These are phyloP conservation scores for Ivindomyrus marchei DNA, from an alignment of 2,113 vertebrate species.

Conservation along the genomic window DNA sequence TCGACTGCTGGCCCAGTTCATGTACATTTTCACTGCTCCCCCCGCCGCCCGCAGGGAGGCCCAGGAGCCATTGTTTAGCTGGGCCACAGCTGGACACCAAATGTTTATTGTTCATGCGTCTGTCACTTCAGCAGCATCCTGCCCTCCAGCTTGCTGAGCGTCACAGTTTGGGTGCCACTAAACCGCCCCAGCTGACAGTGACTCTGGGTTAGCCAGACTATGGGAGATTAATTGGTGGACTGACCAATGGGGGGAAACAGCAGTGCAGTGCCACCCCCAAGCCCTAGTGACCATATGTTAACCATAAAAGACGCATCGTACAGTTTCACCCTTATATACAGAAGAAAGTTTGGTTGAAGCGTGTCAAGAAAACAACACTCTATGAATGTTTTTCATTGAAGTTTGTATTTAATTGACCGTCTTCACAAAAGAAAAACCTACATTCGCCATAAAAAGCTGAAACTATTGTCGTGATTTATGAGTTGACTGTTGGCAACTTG, in stretches of 20 bases:
- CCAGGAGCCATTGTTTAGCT: neutral
- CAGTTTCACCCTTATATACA: neutral
- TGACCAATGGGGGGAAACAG: neutral
- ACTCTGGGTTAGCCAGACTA: neutral
- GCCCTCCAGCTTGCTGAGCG: neutral
- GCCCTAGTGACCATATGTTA: neutral
- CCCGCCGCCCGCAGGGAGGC: neutral
- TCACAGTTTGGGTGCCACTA: neutral
- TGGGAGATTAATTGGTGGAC: neutral
- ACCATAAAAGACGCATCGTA: neutral
- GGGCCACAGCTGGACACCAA: neutral
- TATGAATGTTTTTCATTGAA: neutral
- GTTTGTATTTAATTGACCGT: neutral
- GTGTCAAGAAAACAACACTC: neutral
- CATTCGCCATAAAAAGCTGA: neutral
- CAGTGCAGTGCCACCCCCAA: neutral
- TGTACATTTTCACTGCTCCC: neutral
- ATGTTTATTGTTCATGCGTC: neutral
- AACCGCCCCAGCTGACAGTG: neutral
- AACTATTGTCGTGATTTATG: neutral
- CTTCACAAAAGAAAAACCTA: neutral
- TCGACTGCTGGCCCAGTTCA: neutral
- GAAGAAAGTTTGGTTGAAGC: neutral
- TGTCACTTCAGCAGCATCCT: neutral
- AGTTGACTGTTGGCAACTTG: neutral